Percentiles rank a stretch among this genome's conserved stretches.
Conservation (phyloP, 2,888 invertebrate genomes). For the Busseola fusca region DNA sequence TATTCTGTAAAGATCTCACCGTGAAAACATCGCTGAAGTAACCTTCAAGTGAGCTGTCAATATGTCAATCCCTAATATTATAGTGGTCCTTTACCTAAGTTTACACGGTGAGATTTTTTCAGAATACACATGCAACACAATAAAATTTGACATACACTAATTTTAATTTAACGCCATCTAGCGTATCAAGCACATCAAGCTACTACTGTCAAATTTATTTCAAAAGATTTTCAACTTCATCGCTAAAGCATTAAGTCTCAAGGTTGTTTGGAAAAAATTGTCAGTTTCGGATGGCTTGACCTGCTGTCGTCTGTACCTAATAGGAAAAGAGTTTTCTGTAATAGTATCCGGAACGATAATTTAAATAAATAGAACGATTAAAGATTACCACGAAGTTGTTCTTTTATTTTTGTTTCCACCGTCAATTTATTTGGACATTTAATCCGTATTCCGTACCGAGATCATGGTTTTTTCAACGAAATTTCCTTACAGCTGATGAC, state of each 20-base stretch:
- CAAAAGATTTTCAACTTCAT: too few species aligned
- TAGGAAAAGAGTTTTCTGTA: not conserved
- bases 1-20: not conserved
- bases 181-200: too few species aligned
- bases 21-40: not conserved
- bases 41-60: not conserved
- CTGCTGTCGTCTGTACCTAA: too few species aligned
- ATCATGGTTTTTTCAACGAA: not conserved
- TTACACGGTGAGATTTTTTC: not conserved
- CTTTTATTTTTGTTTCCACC: slow-evolving; percentile 6
- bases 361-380: slow-evolving; percentile 13
- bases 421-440: not conserved
- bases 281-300: too few species aligned
- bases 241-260: too few species aligned
- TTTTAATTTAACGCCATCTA: not conserved
- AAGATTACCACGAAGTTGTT: slow-evolving; percentile 2
- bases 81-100: too few species aligned
- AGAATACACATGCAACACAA: not conserved
- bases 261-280: too few species aligned
- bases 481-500: not conserved
- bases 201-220: too few species aligned
- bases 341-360: slow-evolving; percentile 3
- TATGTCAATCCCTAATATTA: too few species aligned
- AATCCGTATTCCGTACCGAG: too few species aligned
- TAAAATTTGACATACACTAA: not conserved